phyloP scores from a whole-genome alignment of 2,113 vertebrate species.

The Pelvicachromis taeniatus region DNA sequence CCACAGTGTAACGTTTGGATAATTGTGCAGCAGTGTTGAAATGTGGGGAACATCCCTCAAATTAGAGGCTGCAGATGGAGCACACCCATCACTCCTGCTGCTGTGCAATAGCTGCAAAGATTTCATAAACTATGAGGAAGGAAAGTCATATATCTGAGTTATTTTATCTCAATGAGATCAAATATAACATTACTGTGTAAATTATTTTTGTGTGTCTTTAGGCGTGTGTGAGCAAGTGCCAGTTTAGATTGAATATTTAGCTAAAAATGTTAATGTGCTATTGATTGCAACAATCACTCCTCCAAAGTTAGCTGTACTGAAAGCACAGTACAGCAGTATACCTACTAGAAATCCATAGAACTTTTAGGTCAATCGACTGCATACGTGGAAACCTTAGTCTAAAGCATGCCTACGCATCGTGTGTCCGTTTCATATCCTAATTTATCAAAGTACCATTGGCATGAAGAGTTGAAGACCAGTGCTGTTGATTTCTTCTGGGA shows the following conservation, averaged over 20 bases:
- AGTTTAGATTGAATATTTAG: not conserved
- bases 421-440: not conserved
- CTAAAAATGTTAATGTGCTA: not conserved
- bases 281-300: not conserved
- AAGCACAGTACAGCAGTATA: not conserved
- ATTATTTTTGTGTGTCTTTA: not conserved
- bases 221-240: not conserved
- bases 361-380: not conserved
- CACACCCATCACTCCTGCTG: slow-evolving; percentile 3
- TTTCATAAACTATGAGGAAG: slow-evolving; percentile 17
- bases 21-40: slow-evolving; percentile 3
- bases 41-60: slow-evolving; percentile 8
- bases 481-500: not conserved
- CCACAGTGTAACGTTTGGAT: not conserved
- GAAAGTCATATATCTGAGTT: not conserved
- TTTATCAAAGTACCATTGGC: not conserved
- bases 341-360: not conserved
- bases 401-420: not conserved
- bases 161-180: not conserved
- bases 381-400: not conserved
- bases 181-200: not conserved
- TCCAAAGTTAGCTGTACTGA: not conserved
- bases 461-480: not conserved
- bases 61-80: slow-evolving; percentile 21
- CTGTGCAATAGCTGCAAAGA: slow-evolving; percentile 7